Evolutionary conservation across 2,113 vertebrate species (phyloP), one percentile per base, ranked within the genome.

Genomic region (Upupa epops): DNA sequence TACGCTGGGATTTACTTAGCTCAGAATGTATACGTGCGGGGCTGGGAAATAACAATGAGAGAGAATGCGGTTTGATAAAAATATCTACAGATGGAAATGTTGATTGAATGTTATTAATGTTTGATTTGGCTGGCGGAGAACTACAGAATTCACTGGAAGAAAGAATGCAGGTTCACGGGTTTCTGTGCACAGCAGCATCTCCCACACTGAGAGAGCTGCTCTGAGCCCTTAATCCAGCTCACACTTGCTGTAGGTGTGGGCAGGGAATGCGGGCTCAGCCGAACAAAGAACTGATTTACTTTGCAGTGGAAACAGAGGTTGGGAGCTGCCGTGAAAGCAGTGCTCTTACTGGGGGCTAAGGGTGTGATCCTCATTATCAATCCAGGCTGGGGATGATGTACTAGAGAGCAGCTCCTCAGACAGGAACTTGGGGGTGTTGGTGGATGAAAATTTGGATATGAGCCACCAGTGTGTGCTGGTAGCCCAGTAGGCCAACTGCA

Each of bases 61-160:
- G 72, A 86, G 69, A 88, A 81, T 46, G 58, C 66, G 63, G 78
- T 73, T 82, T 93, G 70, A 81, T 87, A 94, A 94, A 95, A 86
- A 60, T 54, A 51, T 94, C 72, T 95, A 58, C 89, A 83, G 89
- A 91, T 54, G 91, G 89, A 95, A 93, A 66, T 77, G 34, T 40
- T 90, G 85, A 76, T 76, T 55, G 40, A 82, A 77, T 72, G 32
- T 87, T 90, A 88, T 86, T 91, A 81, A 86, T 93, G 49, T 90
- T 92, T 92, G 84, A 63, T 88, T 91, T 96, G 71, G 85, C 92
- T 86, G 74, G 49, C 74, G 91, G 34, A 68, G 55, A 69, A 45
- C 64, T 76, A 16, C 56, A 49, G 89, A 89, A 34, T 26, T 19
- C 65, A 61, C 58, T 88, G 83, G 73, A 89, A 92, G 56, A 87